Percentiles rank a stretch among this genome's conserved stretches.
These are phyloP conservation scores for Catagonus wagneri DNA, from an alignment of 2,113 vertebrate genomes.

Conservation along the genomic window DNA sequence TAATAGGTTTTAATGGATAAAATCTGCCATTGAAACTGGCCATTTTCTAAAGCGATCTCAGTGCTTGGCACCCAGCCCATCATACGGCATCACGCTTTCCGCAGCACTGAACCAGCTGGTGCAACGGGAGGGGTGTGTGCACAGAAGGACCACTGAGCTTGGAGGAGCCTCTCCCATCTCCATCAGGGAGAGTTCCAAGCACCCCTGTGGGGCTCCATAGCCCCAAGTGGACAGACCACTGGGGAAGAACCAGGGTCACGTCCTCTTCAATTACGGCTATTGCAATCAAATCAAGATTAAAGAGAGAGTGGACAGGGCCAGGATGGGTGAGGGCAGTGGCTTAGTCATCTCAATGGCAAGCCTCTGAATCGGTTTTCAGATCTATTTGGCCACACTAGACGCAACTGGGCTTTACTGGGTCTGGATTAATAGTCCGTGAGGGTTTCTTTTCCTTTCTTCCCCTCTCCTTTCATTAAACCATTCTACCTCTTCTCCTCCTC, in stretches of 20 bases:
- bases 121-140: background rate
- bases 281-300: background rate
- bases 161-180: background rate
- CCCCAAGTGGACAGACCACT: background rate
- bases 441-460: background rate
- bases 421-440: constrained; percentile 51
- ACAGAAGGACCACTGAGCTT: background rate
- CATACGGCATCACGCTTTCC: background rate
- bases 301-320: constrained; percentile 34
- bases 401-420: constrained; percentile 64
- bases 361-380: background rate
- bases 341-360: constrained; percentile 52
- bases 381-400: constrained; percentile 41
- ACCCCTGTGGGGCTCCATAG: background rate
- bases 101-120: background rate
- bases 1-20: constrained; percentile 82
- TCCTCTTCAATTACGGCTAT: background rate
- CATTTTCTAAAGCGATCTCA: constrained; percentile 75
- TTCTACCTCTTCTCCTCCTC: constrained; percentile 60
- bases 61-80: constrained; percentile 71
- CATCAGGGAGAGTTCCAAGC: background rate
- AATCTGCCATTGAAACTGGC: constrained; percentile 78
- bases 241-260: background rate
- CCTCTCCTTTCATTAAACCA: constrained; percentile 26
- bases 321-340: background rate